These are phyloP conservation scores for Microcebus jonahi DNA, from an alignment of 2,113 vertebrate species.

Conservation along the genomic window DNA sequence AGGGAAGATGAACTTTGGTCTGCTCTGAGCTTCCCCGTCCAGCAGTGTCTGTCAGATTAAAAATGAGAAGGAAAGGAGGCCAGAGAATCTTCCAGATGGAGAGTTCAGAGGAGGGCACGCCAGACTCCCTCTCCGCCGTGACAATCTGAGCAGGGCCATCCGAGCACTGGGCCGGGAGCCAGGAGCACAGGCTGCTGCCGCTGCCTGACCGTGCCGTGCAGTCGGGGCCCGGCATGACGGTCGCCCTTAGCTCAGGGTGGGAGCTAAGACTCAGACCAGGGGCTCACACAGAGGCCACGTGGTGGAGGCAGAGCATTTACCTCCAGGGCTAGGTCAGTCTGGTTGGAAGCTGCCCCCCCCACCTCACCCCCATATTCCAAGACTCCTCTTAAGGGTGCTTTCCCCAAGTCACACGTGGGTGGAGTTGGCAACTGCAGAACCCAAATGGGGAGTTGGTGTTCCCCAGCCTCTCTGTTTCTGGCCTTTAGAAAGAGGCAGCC, in stretches of 20 bases:
- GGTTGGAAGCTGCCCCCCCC: background rate
- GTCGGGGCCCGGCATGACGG: background rate
- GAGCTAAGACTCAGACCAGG: background rate
- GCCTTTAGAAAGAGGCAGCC: background rate
- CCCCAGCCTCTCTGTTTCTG: background rate
- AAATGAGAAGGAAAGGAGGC: constrained; percentile 77
- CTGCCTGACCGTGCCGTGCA: background rate
- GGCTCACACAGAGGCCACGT: background rate
- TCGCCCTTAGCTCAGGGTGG: background rate
- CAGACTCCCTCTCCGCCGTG: constrained; percentile 54
- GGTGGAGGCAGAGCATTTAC: background rate
- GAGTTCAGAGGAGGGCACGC: constrained; percentile 77
- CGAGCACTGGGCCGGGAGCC: constrained; percentile 30
- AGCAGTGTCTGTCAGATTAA: constrained; percentile 76
- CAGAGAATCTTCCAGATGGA: constrained; percentile 80
- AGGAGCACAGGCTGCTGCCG: constrained; percentile 42
- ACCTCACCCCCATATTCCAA: no score
- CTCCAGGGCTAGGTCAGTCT: background rate
- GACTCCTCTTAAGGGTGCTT: background rate
- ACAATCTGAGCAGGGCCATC: background rate
- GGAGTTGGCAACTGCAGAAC: background rate
- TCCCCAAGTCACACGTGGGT: background rate
- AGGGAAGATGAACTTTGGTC: constrained; percentile 71
- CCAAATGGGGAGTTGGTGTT: background rate
- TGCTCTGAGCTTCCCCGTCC: constrained; percentile 65